Base-by-base conservation (phyloP, 2,888 invertebrate species). In the Cloeon dipterum region DNA sequence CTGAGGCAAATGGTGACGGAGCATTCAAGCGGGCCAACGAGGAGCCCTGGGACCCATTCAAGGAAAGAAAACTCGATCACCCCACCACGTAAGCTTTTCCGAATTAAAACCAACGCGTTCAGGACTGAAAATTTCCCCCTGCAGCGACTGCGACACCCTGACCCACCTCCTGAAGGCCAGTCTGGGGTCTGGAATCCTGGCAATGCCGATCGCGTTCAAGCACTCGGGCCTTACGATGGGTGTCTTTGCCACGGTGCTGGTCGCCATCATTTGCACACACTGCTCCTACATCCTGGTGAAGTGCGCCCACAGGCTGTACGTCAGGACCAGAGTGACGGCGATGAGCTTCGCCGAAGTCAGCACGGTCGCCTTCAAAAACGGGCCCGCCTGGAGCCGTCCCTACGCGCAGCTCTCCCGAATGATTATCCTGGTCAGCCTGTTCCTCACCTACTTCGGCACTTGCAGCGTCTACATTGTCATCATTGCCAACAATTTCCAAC, bases 381-480 rank as follows among this genome's bases (percentile, higher is more conserved):
- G 89, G 29, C 86, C 88, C 0, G 58, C 65, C 46, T 66, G 68
- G 61, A 59, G 69, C 3, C 63, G 66, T 43, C 62, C 55, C 42
- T 77, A 70, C 54, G 70, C 74, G 2, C 62, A 61, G 36, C 48
- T 58, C 13, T 58, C 13, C 59, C 75, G 75, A 54, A 60, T 68
- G 36, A 61, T 70, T 34, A 78, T 88, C 34, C 68, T 77, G 42
- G 56, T 70, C 38, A 76, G 82, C 51, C 64, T 96, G 41, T 86
- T 91, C 51, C 58, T 81, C 26, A 93, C 94, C 2, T 96, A 96
- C 56, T 83, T 89, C 52, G 91, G 93, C 34, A 94, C 96, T 46
- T 94, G 94, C 66, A 89, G 91, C 47, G 93, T 93, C 19, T 96
- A 96, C 55, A 74, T 89, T 3, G 85, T 94, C 1, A 88, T 96